Evolutionary conservation across 2,113 vertebrate genomes (phyloP).

Genomic region (Mustela lutreola): DNA sequence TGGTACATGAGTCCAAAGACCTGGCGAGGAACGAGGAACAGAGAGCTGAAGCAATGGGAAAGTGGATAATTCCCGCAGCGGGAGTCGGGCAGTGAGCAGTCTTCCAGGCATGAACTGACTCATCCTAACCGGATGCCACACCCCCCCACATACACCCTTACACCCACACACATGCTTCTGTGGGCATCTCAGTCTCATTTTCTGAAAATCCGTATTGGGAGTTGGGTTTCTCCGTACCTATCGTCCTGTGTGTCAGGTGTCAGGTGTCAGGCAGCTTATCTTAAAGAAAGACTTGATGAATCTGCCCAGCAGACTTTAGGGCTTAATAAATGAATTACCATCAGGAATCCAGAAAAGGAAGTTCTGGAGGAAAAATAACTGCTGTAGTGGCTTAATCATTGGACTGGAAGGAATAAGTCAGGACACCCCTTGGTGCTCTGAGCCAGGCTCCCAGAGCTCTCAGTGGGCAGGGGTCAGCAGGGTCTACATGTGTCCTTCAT

Average conservation of each 20-base stretch:
- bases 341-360: slow-evolving; percentile 2
- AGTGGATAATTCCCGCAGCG: background rate
- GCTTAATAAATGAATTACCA: background rate
- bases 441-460: background rate
- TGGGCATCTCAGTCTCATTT: background rate
- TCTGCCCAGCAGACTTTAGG: background rate
- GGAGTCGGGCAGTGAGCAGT: background rate
- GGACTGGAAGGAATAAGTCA: background rate
- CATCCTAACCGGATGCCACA: background rate
- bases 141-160: no score
- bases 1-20: background rate
- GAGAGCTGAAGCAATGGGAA: background rate
- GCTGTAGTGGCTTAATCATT: background rate
- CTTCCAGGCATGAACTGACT: background rate
- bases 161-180: rapidly evolving
- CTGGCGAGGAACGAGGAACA: rapidly evolving
- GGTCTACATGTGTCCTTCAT: background rate
- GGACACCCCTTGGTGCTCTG: background rate
- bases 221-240: background rate
- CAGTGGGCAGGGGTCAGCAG: background rate
- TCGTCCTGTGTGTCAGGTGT: background rate
- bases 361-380: background rate
- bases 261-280: background rate
- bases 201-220: background rate
- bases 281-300: background rate